Percentiles rank a stretch among this genome's conserved stretches.
Evolutionary conservation across 2,113 vertebrate species (phyloP).

Genomic region (Diadophis punctatus): DNA sequence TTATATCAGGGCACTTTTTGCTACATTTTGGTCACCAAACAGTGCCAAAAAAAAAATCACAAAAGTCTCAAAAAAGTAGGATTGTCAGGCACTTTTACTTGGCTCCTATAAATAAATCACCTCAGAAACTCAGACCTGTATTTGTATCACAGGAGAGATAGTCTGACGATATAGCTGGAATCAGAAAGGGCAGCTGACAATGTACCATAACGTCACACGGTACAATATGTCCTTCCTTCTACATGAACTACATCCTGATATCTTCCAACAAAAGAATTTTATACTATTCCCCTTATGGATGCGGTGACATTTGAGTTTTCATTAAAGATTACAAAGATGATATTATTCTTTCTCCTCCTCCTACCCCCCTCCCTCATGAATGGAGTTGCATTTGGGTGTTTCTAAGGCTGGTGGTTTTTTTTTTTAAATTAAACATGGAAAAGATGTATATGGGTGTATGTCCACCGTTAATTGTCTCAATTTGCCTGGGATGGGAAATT

Average conservation of each 20-base stretch:
- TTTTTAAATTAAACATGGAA: not conserved
- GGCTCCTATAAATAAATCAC: constrained; percentile 25
- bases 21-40: constrained; percentile 21
- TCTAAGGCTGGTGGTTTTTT: not conserved
- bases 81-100: constrained; percentile 36
- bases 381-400: not conserved
- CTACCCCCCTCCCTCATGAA: not conserved
- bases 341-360: not conserved
- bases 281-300: not conserved
- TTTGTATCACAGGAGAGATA: constrained; percentile 39
- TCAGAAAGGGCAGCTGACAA: constrained; percentile 35
- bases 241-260: not conserved
- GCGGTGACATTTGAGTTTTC: constrained; percentile 16
- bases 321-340: not conserved
- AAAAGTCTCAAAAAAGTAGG: constrained; percentile 12
- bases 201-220: constrained; percentile 17
- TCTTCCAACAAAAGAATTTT: not conserved
- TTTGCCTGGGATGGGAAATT: not conserved
- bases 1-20: not conserved
- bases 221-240: not conserved
- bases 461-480: not conserved
- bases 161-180: constrained; percentile 21
- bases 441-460: not conserved
- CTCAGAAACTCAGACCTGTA: constrained; percentile 3
- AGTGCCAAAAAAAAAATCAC: not conserved